Base-by-base conservation (phyloP, 2,113 vertebrate species). In the Dasypus novemcinctus region DNA sequence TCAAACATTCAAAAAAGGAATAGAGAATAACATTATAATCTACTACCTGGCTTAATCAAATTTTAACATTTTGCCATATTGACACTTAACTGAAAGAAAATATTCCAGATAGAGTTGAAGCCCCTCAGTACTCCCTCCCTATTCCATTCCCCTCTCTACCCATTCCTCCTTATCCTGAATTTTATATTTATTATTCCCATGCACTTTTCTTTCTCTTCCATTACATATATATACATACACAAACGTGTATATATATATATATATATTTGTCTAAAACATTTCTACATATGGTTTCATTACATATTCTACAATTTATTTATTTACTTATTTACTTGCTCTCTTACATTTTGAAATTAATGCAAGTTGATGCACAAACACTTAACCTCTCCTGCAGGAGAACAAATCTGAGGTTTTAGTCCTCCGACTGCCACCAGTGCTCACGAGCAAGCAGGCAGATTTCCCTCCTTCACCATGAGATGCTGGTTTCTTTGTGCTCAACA, bases 1-100 rank as follows among this genome's bases (percentile, higher is more conserved):
- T 69, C 31, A 87, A 94, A 54, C n/a, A 83, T 59, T 75, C 71
- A 66, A 59, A 64, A 63, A 49, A 95, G 21, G 25, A 29, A 84
- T 0, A 90, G 27, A 54, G 27, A 89, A 41, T 54, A 8, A 72
- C 31, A 87, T 21, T 61, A 80, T 54, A 59, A 84, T 36, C 54
- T 27, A 78, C 43, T 2, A 11, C 18, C 61, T 57, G 38, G 66
- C 23, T 66, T 80, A 52, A 36, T 96, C 27, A 82, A 23, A 87
- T 86, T 92, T 96, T 84, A 93, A 46, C 52, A 41, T 41, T 61
- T n/a, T 85, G 46, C 59, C 38, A 78, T 74, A 81, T 12, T 72
- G 68, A 93, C 49, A 86, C 17, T 78, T 80, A 46, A 41, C 52
- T 57, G 72, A 96, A 95, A 76, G 92, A 78, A 80, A 93, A 66